Base-by-base conservation (phyloP, 1,140 invertebrate species). In the Antheraea mylitta region DNA sequence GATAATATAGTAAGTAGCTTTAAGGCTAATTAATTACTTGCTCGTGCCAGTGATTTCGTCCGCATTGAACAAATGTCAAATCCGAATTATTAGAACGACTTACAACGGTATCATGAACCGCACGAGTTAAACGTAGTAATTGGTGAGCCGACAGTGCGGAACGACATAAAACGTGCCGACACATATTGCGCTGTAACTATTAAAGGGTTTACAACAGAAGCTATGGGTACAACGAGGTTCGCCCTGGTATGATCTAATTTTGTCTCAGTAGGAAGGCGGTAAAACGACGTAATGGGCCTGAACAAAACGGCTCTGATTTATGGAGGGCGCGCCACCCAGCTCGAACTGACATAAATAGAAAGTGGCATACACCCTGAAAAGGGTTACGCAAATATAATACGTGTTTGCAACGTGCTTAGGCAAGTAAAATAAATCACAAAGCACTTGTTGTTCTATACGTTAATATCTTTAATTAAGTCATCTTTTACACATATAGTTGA, bases 221-320 rank as follows among this genome's bases (percentile, higher is more conserved):
- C 83, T 82, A 80, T 80, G 77, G 74, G 72, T 62, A 69, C 64
- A 80, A 77, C 74, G 58, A 76, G 78, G 80, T 78, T 81, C 79
- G 80, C 78, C 83, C 80, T 72, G 78, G 82, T 81, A 85, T 86
- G 80, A 85, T 85, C 83, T 84, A 86, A 88, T 86, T 88, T 86
- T 84, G 81, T 86, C 80, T 82, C 83, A 82, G 82, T 83, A 83
- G 78, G 76, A 83, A 85, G 82, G 84, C 82, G 84, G 83, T 88
- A 88, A 85, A 88, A 85, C 80, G 81, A 70, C 77, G 84, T 86
- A 86, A 88, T 86, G 82, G 83, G 81, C 76, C 78, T 75, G 82
- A 86, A 86, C 81, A 85, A 86, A 86, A 86, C 79, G 80, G 74
- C 77, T 73, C 83, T 86, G 86, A 87, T 87, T 86, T 87, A 87